phyloP scores from a whole-genome alignment of 2,888 invertebrate species.

The Platycheirus rosarum region DNA sequence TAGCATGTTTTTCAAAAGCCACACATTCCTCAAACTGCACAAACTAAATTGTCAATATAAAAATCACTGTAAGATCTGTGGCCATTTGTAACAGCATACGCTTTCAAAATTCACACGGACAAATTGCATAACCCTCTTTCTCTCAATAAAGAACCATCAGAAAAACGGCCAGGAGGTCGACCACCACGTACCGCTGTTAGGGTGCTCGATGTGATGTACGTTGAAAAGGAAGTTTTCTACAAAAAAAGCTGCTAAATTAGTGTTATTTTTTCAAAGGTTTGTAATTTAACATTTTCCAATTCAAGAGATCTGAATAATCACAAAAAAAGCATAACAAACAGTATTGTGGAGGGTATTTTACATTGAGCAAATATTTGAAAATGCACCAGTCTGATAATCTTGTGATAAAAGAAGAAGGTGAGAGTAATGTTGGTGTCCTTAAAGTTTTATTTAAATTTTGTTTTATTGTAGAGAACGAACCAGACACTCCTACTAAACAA shows the following conservation, averaged over 20 bases:
- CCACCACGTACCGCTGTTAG: neutral
- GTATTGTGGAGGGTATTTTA: slow-evolving; percentile 14
- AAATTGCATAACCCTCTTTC: neutral
- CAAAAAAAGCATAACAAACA: slow-evolving; percentile 15
- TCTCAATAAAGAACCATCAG: neutral
- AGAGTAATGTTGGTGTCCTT: too few species aligned
- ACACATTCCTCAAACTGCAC: slow-evolving; percentile 8
- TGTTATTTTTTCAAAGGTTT: slow-evolving; percentile 10
- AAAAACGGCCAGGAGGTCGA: neutral
- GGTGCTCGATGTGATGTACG: slow-evolving; percentile 6
- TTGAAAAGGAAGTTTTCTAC: neutral
- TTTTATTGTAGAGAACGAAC: slow-evolving; percentile 1
- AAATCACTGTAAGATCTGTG: slow-evolving; percentile 30
- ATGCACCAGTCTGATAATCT: neutral
- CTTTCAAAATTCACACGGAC: neutral
- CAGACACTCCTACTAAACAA: slow-evolving; percentile 18
- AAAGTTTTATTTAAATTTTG: too few species aligned
- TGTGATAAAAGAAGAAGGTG: slow-evolving; percentile 8
- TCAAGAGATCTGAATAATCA: slow-evolving; percentile 12
- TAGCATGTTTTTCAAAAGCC: slow-evolving; percentile 10
- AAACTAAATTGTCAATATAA: slow-evolving; percentile 20
- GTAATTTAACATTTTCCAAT: slow-evolving; percentile 17
- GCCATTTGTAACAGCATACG: slow-evolving; percentile 21
- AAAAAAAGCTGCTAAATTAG: neutral
- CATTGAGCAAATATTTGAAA: neutral